phyloP scores from a whole-genome alignment of 1,140 invertebrate species.

The Ostrea edulis region DNA sequence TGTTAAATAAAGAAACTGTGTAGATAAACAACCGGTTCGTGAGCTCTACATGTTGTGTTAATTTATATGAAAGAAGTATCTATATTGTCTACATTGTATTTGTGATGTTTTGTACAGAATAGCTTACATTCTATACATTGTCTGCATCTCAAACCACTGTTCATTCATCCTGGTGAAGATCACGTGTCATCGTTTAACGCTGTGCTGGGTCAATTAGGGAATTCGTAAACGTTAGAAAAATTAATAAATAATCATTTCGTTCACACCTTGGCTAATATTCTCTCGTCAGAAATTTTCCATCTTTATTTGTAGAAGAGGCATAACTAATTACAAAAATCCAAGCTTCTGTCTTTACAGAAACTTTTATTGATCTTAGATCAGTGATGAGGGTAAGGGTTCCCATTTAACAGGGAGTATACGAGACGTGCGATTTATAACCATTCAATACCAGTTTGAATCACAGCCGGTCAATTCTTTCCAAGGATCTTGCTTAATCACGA shows the following conservation, averaged over 20 bases:
- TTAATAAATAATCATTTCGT: no score
- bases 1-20: neutral
- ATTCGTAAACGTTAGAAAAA: no score
- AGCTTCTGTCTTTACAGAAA: neutral
- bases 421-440: neutral
- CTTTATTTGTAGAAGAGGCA: no score
- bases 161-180: neutral
- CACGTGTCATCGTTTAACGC: no score
- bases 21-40: neutral
- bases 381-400: neutral
- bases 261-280: no score
- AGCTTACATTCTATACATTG: neutral
- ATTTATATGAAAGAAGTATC: neutral
- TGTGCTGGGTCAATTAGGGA: no score
- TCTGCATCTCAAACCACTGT: neutral
- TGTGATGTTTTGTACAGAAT: neutral
- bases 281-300: no score
- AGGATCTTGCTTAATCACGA: neutral
- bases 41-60: neutral
- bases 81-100: neutral
- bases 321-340: neutral
- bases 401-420: neutral
- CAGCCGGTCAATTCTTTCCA: neutral
- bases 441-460: neutral
- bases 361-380: neutral